Conservation (phyloP, 2,113 vertebrate genomes). For the Cathartes aura region DNA sequence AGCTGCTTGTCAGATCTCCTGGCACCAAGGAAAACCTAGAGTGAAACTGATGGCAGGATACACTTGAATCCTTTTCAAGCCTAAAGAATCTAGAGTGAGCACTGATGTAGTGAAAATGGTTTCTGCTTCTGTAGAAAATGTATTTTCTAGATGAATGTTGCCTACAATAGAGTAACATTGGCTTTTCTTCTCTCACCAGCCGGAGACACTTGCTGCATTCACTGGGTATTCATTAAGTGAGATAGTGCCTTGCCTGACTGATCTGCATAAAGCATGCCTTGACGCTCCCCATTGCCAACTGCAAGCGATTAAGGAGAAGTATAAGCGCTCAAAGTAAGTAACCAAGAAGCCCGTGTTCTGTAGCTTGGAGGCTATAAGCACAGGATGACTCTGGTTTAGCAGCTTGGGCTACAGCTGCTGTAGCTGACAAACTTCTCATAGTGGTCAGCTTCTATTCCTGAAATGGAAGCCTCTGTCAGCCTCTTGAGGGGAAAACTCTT, state of each 20-base stretch:
- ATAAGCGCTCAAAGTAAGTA: constrained; percentile 86
- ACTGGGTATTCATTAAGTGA: constrained; percentile 88
- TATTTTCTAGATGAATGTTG: background rate
- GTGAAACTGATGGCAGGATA: background rate
- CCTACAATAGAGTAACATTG: background rate
- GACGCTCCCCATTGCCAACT: constrained; percentile 77
- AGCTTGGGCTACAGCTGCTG: background rate
- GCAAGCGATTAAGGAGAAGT: constrained; percentile 88
- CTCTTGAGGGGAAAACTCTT: background rate
- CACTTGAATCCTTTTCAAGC: background rate
- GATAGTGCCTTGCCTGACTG: constrained; percentile 84
- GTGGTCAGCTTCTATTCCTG: background rate
- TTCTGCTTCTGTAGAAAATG: background rate
- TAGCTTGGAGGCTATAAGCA: background rate
- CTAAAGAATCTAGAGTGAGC: background rate
- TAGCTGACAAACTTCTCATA: background rate
- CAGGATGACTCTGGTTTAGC: background rate
- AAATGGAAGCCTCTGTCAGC: background rate
- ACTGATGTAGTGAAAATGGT: background rate
- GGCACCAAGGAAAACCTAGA: background rate
- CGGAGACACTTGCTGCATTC: constrained; percentile 82
- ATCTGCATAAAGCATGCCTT: constrained; percentile 84
- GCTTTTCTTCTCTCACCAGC: constrained; percentile 72
- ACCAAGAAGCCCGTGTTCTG: background rate
- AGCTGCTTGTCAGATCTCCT: background rate